A percentile compares a stretch with the other conserved stretches of the same genome.
These are phyloP conservation scores for Ctenopoma kingsleyae DNA, from an alignment of 2,797 vertebrate species.

Conservation along the genomic window DNA sequence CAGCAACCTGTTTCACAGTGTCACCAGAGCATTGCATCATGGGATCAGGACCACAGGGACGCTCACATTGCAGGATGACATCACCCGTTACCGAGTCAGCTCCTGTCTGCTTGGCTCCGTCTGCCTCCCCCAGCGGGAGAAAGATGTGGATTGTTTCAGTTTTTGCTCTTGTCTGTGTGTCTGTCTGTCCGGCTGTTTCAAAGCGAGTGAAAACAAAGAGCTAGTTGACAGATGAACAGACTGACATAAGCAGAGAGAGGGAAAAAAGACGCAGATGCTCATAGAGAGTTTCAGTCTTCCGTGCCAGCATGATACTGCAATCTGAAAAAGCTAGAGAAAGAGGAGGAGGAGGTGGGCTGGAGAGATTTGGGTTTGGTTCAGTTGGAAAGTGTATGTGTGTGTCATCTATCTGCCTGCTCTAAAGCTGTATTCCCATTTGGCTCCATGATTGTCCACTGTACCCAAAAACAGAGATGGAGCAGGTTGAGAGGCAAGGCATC, in stretches of 20 bases:
- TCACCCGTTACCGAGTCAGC: constrained; percentile 72
- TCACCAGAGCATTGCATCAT: constrained; percentile 84
- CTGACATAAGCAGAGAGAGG: not conserved
- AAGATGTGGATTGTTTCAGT: not conserved
- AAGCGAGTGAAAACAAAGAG: constrained; percentile 14
- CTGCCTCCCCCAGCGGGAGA: not conserved
- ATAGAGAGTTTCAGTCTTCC: constrained; percentile 16
- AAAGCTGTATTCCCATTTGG: constrained; percentile 16
- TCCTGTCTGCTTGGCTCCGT: constrained; percentile 42
- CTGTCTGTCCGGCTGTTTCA: not conserved
- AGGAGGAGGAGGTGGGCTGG: not conserved
- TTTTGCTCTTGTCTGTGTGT: not conserved
- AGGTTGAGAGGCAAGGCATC: constrained; percentile 11
- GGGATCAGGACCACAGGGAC: constrained; percentile 79
- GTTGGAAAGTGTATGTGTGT: constrained; percentile 25
- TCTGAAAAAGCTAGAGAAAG: constrained; percentile 26
- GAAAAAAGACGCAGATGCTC: constrained; percentile 22
- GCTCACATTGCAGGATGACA: constrained; percentile 83
- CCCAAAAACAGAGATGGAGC: constrained; percentile 28
- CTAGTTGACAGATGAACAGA: constrained; percentile 17
- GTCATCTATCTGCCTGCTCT: constrained; percentile 5
- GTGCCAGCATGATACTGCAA: constrained; percentile 47
- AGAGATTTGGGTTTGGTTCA: constrained; percentile 34
- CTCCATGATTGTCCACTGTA: constrained; percentile 14
- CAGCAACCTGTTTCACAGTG: constrained; percentile 75